Evolutionary conservation across 1,140 invertebrate genomes (phyloP).

Genomic region (Cephus cinctus): DNA sequence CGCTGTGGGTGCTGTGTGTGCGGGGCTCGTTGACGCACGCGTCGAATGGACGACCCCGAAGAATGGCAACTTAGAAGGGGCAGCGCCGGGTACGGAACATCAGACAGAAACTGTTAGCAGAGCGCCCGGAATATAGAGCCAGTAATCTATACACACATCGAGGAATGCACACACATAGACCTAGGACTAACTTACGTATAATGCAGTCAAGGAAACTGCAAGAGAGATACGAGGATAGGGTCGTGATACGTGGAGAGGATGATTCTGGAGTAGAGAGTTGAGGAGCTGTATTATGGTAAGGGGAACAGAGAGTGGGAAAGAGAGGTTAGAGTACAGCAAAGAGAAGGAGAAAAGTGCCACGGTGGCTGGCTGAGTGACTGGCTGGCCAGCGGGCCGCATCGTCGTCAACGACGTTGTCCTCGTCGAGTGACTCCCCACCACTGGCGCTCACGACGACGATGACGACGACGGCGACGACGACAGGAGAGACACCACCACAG

Average conservation of each 20-base stretch:
- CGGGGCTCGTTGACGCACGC: slow-evolving; percentile 19
- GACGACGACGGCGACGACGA: too few species aligned
- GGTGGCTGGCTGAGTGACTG: slow-evolving; percentile 39
- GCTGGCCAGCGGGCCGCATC: slow-evolving; percentile 49
- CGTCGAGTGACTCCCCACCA: not conserved
- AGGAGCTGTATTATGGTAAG: too few species aligned
- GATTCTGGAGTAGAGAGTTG: slow-evolving; percentile 15
- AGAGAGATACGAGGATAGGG: not conserved
- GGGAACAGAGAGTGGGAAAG: slow-evolving; percentile 6
- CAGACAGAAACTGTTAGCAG: not conserved
- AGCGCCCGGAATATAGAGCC: slow-evolving; percentile 5
- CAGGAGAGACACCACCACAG: too few species aligned
- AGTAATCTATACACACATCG: slow-evolving; percentile 3
- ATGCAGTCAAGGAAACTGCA: too few species aligned
- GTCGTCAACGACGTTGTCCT: too few species aligned
- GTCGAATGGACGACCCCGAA: slow-evolving; percentile 5
- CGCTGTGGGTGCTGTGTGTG: slow-evolving; percentile 11
- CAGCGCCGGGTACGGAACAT: slow-evolving; percentile 2
- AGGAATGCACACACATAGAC: too few species aligned
- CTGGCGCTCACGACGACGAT: not conserved
- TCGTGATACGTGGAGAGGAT: slow-evolving; percentile 3
- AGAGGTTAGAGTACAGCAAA: slow-evolving; percentile 24
- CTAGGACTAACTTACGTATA: too few species aligned
- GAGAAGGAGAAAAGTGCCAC: slow-evolving; percentile 44
- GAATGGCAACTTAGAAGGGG: too few species aligned